Evolutionary conservation across 92 coral and sea anemone species (phyloP).

Genomic region (Diadumene lineata): DNA sequence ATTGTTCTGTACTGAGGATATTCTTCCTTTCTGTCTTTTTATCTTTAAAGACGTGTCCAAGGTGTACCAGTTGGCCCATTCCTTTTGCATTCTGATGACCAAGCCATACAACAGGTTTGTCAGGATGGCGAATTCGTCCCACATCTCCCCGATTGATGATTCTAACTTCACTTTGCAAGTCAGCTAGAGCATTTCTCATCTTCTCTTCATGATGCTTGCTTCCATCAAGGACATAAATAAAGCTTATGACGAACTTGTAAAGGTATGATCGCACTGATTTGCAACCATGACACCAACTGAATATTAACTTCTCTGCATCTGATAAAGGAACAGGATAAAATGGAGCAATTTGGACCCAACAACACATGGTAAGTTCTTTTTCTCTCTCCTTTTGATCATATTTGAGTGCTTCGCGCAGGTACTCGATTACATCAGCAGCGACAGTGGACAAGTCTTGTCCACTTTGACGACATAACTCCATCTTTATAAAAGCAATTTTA

Average conservation of each 20-base stretch:
- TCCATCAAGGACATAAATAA: conserved; percentile 50
- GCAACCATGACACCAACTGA: conserved; percentile 38
- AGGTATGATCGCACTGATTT: conserved; percentile 51
- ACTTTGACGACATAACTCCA: conserved; percentile 20
- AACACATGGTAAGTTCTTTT: conserved; percentile 57
- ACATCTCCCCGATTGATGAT: conserved; percentile 58
- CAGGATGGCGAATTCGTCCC: conserved; percentile 62
- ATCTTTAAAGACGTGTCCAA: conserved; percentile 15
- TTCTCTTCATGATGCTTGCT: conserved; percentile 21
- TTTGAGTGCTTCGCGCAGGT: conserved; percentile 45
- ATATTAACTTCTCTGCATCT: conserved; percentile 37
- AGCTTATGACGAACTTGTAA: conserved; percentile 55
- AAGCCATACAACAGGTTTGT: conserved; percentile 63
- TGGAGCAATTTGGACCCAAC: conserved; percentile 58
- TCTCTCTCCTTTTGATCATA: conserved; percentile 19
- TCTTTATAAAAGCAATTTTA: conserved; percentile 44
- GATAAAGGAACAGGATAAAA: conserved; percentile 36
- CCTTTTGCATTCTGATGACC: conserved; percentile 33
- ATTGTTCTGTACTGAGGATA: conserved; percentile 17
- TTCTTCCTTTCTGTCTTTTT: conserved; percentile 21
- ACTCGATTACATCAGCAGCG: conserved; percentile 20
- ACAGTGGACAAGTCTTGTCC: conserved; percentile 12
- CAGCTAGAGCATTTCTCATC: conserved; percentile 23
- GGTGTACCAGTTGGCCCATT: conserved; percentile 49
- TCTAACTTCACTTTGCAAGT: conserved; percentile 26